Percentiles rank a stretch among this genome's conserved stretches.
phyloP scores from a whole-genome alignment of 2,888 invertebrate genomes.

The Girardia tigrina region DNA sequence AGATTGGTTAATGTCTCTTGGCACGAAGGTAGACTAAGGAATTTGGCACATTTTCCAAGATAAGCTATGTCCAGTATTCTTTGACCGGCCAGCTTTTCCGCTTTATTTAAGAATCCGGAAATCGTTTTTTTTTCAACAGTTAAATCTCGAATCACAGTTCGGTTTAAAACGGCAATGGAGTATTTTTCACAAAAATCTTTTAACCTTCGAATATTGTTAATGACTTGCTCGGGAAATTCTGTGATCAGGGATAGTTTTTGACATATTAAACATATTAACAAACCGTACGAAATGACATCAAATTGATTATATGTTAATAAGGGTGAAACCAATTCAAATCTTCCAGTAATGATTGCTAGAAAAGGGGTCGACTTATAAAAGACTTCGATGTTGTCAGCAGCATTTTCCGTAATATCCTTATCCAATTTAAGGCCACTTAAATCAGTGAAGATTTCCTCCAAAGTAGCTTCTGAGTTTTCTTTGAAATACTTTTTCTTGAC shows the following conservation, averaged over 20 bases:
- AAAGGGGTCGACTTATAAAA: background rate
- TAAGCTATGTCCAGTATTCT: slow-evolving; percentile 24
- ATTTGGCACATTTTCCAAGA: slow-evolving; percentile 24
- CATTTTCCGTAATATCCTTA: background rate
- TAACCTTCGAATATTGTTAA: background rate
- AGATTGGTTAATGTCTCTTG: slow-evolving; percentile 27
- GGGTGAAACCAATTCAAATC: background rate
- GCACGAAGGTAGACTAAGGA: slow-evolving; percentile 30
- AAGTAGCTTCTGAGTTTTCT: background rate
- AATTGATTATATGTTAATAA: background rate
- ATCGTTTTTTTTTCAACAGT: background rate
- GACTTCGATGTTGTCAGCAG: background rate
- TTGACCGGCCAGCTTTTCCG: background rate
- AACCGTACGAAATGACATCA: background rate
- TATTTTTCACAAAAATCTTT: slow-evolving; percentile 9
- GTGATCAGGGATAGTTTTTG: background rate
- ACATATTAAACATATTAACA: background rate
- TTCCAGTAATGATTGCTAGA: background rate
- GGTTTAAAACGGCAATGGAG: slow-evolving; percentile 7
- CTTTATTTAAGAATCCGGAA: background rate
- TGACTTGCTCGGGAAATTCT: background rate
- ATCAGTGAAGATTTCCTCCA: background rate
- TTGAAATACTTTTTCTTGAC: background rate
- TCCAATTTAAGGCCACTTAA: background rate
- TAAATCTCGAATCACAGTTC: slow-evolving; percentile 5